Evolutionary conservation across 1,140 invertebrate species (phyloP).

Genomic region (Drosophila prosaltans): DNA sequence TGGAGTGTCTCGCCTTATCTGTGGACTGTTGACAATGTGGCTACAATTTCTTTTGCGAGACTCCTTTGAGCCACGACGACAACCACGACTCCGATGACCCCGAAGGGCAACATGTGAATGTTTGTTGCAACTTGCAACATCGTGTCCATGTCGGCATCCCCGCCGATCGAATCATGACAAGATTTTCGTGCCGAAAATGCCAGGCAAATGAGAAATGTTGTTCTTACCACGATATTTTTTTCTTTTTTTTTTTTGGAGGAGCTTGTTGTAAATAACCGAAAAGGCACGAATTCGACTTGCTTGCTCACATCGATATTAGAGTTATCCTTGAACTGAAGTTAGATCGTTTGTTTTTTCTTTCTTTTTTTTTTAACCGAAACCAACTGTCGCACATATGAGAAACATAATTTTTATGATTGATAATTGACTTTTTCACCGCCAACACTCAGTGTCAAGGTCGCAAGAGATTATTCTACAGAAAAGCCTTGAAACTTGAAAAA

Average conservation of each 20-base stretch:
- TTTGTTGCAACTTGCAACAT: slow-evolving; percentile 35
- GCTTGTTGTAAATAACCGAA: slow-evolving; percentile 66
- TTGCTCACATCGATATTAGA: slow-evolving; percentile 42
- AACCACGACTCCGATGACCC: slow-evolving; percentile 38
- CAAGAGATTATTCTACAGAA: slow-evolving; percentile 13
- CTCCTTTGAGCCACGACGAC: slow-evolving; percentile 30
- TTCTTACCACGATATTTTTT: slow-evolving; percentile 71
- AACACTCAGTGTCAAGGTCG: slow-evolving; percentile 54
- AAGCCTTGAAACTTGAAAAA: slow-evolving; percentile 27
- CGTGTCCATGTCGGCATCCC: slow-evolving; percentile 48
- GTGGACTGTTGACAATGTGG: slow-evolving; percentile 17
- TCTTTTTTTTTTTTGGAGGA: slow-evolving; percentile 27
- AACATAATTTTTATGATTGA: slow-evolving; percentile 54
- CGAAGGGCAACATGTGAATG: slow-evolving; percentile 47
- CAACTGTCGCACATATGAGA: slow-evolving; percentile 52
- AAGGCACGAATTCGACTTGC: slow-evolving; percentile 71
- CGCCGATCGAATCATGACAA: slow-evolving; percentile 81
- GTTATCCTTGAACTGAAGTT: slow-evolving; percentile 66
- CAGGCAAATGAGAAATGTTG: slow-evolving; percentile 78
- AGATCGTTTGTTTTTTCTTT: slow-evolving; percentile 28
- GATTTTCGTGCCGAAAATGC: slow-evolving; percentile 69
- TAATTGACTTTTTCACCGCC: slow-evolving; percentile 65
- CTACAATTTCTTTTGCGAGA: slow-evolving; percentile 4
- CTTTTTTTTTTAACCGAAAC: slow-evolving; percentile 39
- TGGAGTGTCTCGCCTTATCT: not conserved